A percentile compares a stretch with the other conserved stretches of the same genome.
phyloP scores from a whole-genome alignment of 2,888 invertebrate genomes.

The Hypena proboscidalis region DNA sequence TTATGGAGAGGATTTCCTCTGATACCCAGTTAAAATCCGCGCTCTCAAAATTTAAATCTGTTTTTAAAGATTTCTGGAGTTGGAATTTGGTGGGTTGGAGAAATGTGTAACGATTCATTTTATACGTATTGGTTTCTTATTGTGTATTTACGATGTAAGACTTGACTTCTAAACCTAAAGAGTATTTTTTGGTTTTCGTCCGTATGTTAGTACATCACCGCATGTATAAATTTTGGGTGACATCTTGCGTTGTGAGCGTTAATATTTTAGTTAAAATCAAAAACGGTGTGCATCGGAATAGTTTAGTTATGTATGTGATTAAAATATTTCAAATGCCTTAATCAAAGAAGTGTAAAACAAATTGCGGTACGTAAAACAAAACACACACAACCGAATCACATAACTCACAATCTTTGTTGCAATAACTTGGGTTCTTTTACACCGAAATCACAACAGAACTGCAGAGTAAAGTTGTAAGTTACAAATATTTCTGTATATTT shows the following conservation, averaged over 20 bases:
- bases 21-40: slow-evolving; percentile 65
- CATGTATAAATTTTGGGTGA: too few relatives aligned
- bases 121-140: background rate
- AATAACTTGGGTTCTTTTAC: background rate
- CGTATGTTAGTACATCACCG: too few relatives aligned
- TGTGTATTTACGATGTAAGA: too few relatives aligned
- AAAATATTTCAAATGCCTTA: too few relatives aligned
- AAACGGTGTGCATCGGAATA: too few relatives aligned
- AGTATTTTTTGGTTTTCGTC: too few relatives aligned
- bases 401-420: background rate
- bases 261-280: too few relatives aligned
- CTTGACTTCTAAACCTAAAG: too few relatives aligned
- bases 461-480: slow-evolving; percentile 21
- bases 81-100: slow-evolving; percentile 21
- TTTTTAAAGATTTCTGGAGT: slow-evolving; percentile 55
- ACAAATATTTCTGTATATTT: slow-evolving; percentile 36
- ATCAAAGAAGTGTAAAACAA: background rate
- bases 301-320: too few relatives aligned
- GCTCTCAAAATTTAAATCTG: slow-evolving; percentile 63
- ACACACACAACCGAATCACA: background rate
- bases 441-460: slow-evolving; percentile 12
- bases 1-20: slow-evolving; percentile 74
- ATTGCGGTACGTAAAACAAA: background rate
- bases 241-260: too few relatives aligned
- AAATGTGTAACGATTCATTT: background rate